phyloP scores from a whole-genome alignment of 2,888 invertebrate species.

The Fragum whitleyi region DNA sequence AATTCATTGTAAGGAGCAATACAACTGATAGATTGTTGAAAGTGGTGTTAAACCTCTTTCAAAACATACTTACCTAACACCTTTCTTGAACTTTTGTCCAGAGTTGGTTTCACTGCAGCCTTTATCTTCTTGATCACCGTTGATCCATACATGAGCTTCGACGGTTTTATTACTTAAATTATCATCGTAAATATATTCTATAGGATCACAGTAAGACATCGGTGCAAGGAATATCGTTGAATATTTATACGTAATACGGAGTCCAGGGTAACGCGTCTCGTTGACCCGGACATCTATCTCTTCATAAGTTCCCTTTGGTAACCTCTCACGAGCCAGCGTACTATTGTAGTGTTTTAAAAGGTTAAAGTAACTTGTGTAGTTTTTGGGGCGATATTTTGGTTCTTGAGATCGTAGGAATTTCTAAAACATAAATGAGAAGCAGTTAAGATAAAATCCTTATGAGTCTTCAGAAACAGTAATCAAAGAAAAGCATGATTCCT shows the following conservation, averaged over 20 bases:
- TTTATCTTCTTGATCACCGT: conserved; percentile 78
- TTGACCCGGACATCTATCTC: conserved; percentile 81
- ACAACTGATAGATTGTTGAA: no score
- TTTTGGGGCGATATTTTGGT: conserved; percentile 76
- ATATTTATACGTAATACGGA: conserved; percentile 84
- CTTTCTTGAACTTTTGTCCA: conserved; percentile 83
- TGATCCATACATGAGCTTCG: conserved; percentile 85
- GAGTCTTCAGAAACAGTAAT: no score
- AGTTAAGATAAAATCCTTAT: no score
- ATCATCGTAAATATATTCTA: conserved; percentile 85
- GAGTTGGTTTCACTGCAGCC: conserved; percentile 77
- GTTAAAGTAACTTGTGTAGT: conserved; percentile 84
- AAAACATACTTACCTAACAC: conserved; percentile 84
- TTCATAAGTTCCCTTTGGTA: conserved; percentile 76
- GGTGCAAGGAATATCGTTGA: conserved; percentile 85
- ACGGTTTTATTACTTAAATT: conserved; percentile 84
- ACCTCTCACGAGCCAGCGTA: conserved; percentile 71
- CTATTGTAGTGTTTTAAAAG: conserved; percentile 85
- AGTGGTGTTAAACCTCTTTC: no score
- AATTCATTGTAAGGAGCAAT: no score
- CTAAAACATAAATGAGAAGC: conserved; percentile 65
- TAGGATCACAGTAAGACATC: conserved; percentile 85
- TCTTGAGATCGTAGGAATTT: conserved; percentile 84
- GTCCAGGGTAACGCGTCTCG: conserved; percentile 79
- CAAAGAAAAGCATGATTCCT: no score